Percentiles rank a stretch among this genome's conserved stretches.
phyloP scores from a whole-genome alignment of 1,140 invertebrate species.

The Saxidomus purpurata region DNA sequence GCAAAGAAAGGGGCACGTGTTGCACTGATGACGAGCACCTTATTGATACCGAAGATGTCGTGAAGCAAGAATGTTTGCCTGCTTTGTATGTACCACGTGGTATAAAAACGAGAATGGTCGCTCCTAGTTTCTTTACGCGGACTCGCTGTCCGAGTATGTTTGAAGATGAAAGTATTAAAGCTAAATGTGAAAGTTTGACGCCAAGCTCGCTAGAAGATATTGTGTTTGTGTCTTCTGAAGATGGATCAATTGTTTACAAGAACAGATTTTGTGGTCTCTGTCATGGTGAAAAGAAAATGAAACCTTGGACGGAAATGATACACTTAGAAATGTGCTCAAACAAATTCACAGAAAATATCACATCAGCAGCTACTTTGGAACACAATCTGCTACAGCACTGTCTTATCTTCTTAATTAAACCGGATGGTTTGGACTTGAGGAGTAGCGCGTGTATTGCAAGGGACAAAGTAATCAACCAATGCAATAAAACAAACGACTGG shows the following conservation, averaged over 20 bases:
- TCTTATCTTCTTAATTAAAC: not conserved
- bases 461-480: not conserved
- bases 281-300: not conserved
- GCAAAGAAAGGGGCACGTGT: not conserved
- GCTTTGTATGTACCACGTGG: not conserved
- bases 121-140: not conserved
- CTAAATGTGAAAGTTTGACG: not conserved
- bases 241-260: not conserved
- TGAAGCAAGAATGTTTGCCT: not conserved
- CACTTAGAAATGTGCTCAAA: too few species aligned
- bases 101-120: not conserved
- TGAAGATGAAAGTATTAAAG: not conserved
- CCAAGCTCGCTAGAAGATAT: not conserved
- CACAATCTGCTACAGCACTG: not conserved
- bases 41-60: not conserved
- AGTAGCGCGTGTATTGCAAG: not conserved
- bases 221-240: not conserved
- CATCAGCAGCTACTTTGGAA: too few species aligned
- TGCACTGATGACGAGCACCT: not conserved
- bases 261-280: not conserved
- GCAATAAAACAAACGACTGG: too few species aligned
- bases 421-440: not conserved
- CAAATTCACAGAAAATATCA: too few species aligned
- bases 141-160: not conserved
- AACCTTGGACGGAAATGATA: not conserved